Percentiles rank a stretch among this genome's conserved stretches.
Evolutionary conservation across 1,140 invertebrate genomes (phyloP).

Genomic region (Sesamia nonagrioides): DNA sequence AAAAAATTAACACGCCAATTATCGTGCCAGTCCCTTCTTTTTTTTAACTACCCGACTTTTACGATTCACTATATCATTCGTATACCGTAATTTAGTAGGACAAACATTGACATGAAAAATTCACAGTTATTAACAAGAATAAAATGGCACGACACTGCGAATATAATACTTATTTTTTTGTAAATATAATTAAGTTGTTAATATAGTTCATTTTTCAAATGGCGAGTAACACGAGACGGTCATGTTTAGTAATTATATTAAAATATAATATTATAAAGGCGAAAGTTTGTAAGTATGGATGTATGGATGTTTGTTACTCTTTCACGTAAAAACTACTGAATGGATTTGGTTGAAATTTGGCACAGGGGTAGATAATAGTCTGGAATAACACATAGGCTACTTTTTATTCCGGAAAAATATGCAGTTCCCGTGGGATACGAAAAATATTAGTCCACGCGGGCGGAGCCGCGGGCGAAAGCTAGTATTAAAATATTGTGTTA

Average conservation of each 20-base stretch:
- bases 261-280: too few relatives aligned
- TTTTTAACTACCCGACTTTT: not conserved
- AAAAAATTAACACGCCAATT: not conserved
- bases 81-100: slow-evolving; percentile 1
- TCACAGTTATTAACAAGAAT: not conserved
- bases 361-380: too few relatives aligned
- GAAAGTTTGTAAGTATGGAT: too few relatives aligned
- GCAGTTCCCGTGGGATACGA: too few relatives aligned
- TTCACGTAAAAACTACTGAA: too few relatives aligned
- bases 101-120: not conserved
- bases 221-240: not conserved
- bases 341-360: too few relatives aligned
- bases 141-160: not conserved
- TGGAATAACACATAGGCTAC: too few relatives aligned
- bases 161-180: not conserved
- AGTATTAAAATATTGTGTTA: slow-evolving; percentile 23
- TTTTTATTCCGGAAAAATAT: too few relatives aligned
- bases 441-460: too few relatives aligned
- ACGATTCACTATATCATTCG: slow-evolving; percentile 2
- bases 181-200: slow-evolving; percentile 17
- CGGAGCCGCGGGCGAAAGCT: too few relatives aligned
- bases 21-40: not conserved
- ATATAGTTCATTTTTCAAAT: not conserved
- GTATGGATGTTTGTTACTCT: too few relatives aligned
- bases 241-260: slow-evolving; percentile 7